These are phyloP conservation scores for Sorex maritimensis DNA, from an alignment of 2,797 vertebrate genomes.

Conservation along the genomic window DNA sequence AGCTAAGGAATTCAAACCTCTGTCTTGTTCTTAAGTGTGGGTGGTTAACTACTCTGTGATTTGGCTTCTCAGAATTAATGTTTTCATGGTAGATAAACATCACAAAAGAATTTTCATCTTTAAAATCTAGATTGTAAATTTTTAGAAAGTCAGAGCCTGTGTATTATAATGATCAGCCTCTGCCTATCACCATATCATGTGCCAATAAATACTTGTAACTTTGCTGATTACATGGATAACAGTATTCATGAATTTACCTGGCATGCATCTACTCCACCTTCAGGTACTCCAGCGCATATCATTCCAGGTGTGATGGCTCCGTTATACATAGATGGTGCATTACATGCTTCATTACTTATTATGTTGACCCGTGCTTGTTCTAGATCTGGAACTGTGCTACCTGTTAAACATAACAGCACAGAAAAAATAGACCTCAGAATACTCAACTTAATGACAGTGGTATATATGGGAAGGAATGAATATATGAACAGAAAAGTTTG, in stretches of 20 bases:
- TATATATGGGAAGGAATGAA: constrained; percentile 43
- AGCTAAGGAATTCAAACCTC: constrained; percentile 14
- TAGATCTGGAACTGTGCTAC: constrained; percentile 70
- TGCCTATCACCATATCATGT: neutral
- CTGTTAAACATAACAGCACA: constrained; percentile 71
- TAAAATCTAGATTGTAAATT: constrained; percentile 42
- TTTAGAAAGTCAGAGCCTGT: constrained; percentile 3
- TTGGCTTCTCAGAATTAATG: neutral
- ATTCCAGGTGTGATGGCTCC: constrained; percentile 77
- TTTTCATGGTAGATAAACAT: constrained; percentile 38
- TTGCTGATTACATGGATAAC: neutral
- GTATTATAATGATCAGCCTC: neutral
- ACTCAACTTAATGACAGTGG: neutral
- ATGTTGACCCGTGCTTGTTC: constrained; percentile 78
- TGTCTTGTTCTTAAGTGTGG: neutral
- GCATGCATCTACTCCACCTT: constrained; percentile 83
- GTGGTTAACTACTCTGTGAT: neutral
- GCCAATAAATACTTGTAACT: neutral
- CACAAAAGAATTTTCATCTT: constrained; percentile 33
- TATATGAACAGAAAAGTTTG: neutral
- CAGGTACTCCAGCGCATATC: constrained; percentile 78
- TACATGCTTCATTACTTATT: constrained; percentile 78
- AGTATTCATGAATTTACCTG: constrained; percentile 69
- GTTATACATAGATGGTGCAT: constrained; percentile 65
- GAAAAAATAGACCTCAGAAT: constrained; percentile 33